Base-by-base conservation (phyloP, 2,113 vertebrate genomes). In the Porphyrio hochstetteri region DNA sequence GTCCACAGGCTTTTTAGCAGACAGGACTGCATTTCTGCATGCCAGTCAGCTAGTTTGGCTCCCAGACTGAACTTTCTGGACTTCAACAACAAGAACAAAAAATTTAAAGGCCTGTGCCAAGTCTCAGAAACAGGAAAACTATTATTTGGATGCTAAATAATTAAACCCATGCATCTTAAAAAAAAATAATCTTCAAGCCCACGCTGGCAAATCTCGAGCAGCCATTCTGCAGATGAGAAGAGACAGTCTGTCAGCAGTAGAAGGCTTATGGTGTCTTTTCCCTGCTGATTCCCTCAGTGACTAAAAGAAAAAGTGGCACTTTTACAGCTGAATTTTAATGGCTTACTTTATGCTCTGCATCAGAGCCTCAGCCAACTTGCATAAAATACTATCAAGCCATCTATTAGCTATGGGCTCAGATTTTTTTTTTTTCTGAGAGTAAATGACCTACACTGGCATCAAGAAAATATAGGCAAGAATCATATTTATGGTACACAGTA, bases 261-360 rank as follows among this genome's bases (percentile, higher is more conserved):
- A 67, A 93, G 44, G 72, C 61, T 84, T 91, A 53, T 65, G 55
- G 15, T 79, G 36, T 55, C 77, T 79, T 93, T 86, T 88, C 64
- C 46, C 60, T 72, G 38, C 50, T 88, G 74, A 89, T 75, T 91
- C 23, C 65, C 46, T 50, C 35, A 44, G 61, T 57, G 33, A 84
- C 65, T 69, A 65, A 87, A 93, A 59, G 53, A 69, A 91, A 88
- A 95, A 92, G 24, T 82, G 40, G 21, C 44, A 69, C 50, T 84
- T 88, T 65, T 72, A 82, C 50, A 87, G 61, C 38, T 91, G n/a
- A 72, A 89, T 96, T 89, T 93, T 89, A 88, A 79, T 82, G 48
- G 24, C 15, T 44, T 86, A 12, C 27, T 76, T 91, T 83, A 72
- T 28, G 21, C 13, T 89, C 44, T 92, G 61, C 61, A 64, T 68